Conservation (phyloP, 2,797 vertebrate species). For the Siniperca scherzeri region DNA sequence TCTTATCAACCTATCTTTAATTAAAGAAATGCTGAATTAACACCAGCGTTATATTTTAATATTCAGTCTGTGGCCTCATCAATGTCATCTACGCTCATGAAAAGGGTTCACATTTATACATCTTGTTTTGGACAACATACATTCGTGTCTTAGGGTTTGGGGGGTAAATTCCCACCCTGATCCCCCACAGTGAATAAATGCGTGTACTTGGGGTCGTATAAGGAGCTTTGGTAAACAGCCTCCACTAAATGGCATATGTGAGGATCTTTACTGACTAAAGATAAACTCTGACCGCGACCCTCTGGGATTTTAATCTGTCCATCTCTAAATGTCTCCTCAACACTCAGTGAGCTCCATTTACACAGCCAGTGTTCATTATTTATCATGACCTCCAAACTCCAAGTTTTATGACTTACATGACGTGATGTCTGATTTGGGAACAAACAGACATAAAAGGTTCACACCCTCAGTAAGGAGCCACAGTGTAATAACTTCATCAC, state of each 20-base stretch:
- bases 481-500: neutral
- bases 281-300: slow-evolving; percentile 51
- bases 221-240: slow-evolving; percentile 64
- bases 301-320: slow-evolving; percentile 52
- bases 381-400: slow-evolving; percentile 12
- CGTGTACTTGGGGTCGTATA: slow-evolving; percentile 6
- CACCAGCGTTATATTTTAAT: neutral
- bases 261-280: slow-evolving; percentile 44
- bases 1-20: slow-evolving; percentile 15
- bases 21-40: neutral
- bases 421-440: slow-evolving; percentile 22
- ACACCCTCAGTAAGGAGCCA: slow-evolving; percentile 11
- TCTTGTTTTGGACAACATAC: neutral
- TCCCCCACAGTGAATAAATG: slow-evolving; percentile 7
- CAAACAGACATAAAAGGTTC: slow-evolving; percentile 3
- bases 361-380: neutral
- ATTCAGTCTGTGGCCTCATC: neutral
- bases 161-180: neutral
- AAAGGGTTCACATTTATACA: neutral
- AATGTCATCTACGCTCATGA: neutral
- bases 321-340: slow-evolving; percentile 43
- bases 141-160: neutral
- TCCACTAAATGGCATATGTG: slow-evolving; percentile 51
- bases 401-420: slow-evolving; percentile 21
- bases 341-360: slow-evolving; percentile 6